phyloP scores from a whole-genome alignment of 2,797 vertebrate genomes.

The Sphenopsis melanotis region DNA sequence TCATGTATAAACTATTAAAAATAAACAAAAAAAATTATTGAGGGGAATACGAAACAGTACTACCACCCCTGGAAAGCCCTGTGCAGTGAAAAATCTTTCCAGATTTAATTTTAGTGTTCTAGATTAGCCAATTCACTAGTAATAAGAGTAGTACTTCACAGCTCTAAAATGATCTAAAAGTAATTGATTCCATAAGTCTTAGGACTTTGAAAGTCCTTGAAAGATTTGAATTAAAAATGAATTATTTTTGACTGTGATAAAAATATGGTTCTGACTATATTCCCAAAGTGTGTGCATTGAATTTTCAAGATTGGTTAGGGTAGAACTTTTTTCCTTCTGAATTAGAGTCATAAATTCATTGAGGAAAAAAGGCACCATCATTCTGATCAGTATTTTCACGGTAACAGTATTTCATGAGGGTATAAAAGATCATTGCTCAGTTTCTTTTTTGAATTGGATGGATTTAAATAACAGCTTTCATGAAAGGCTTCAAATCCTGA shows the following conservation, averaged over 20 bases:
- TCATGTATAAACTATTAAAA: not conserved
- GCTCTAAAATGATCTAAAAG: not conserved
- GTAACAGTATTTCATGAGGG: not conserved
- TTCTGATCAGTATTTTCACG: not conserved
- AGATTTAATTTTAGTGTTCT: not conserved
- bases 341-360: not conserved
- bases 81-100: not conserved
- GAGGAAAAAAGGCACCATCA: not conserved
- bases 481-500: not conserved
- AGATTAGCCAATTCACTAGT: not conserved
- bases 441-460: not conserved
- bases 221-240: not conserved
- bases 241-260: not conserved
- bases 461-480: conserved; percentile 17
- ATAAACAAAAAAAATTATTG: not conserved
- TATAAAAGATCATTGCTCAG: not conserved
- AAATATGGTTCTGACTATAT: not conserved
- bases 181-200: not conserved
- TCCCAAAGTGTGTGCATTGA: not conserved
- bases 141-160: not conserved
- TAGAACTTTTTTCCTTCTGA: not conserved
- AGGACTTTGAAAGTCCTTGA: not conserved
- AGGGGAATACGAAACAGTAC: not conserved
- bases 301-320: not conserved
- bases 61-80: not conserved